Evolutionary conservation across 2,888 invertebrate species (phyloP).

Genomic region (Athalia rosae): DNA sequence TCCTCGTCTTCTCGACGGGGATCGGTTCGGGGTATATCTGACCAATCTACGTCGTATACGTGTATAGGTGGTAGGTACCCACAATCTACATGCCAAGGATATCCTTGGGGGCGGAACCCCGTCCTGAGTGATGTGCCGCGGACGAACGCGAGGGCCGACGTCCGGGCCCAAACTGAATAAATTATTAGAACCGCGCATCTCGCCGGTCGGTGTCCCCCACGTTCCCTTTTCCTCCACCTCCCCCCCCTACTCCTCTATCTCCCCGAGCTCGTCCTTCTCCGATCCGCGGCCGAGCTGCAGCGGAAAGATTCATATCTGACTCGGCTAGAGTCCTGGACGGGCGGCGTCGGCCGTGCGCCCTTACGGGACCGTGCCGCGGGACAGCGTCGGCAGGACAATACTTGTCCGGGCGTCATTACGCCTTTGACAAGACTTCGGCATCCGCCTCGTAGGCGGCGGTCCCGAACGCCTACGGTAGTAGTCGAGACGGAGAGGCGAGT

Average conservation of each 20-base stretch:
- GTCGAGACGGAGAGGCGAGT: constrained; percentile 34
- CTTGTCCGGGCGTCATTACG: constrained; percentile 53
- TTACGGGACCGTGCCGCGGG: constrained; percentile 70
- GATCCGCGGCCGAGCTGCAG: constrained; percentile 44
- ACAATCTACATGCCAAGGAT: constrained; percentile 31
- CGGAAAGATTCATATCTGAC: constrained; percentile 69
- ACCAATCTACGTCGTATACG: neutral
- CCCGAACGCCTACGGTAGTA: constrained; percentile 46
- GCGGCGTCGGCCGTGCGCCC: constrained; percentile 51
- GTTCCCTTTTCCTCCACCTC: constrained; percentile 51
- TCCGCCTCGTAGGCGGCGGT: constrained; percentile 49
- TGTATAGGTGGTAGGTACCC: constrained; percentile 18
- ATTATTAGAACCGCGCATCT: constrained; percentile 64
- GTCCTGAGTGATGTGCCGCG: constrained; percentile 42
- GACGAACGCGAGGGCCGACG: constrained; percentile 52
- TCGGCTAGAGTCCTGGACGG: constrained; percentile 58
- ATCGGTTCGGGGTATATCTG: constrained; percentile 6
- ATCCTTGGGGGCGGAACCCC: constrained; percentile 37
- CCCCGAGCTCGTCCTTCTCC: neutral
- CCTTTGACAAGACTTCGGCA: constrained; percentile 55
- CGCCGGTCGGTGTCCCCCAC: constrained; percentile 46
- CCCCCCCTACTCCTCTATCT: constrained; percentile 15
- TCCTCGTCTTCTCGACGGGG: neutral
- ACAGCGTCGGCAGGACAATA: constrained; percentile 66
- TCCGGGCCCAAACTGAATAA: constrained; percentile 68